Evolutionary conservation across 92 coral and sea anemone species (phyloP), one percentile per base, ranked within the genome.

Genomic region (Montipora capitata): DNA sequence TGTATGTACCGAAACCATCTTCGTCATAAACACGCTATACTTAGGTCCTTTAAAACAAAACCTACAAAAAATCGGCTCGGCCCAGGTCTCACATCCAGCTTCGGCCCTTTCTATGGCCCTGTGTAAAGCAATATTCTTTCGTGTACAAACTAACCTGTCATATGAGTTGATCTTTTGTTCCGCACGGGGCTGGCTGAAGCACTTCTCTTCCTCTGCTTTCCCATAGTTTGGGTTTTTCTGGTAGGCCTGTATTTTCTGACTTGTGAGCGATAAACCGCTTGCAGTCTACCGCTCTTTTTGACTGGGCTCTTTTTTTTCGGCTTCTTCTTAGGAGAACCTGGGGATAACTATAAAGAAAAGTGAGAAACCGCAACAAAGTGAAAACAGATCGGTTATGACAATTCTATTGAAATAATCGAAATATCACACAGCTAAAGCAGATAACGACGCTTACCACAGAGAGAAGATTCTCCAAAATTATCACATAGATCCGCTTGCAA

Each of bases 151-250:
- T 68, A 58, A 93, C 94, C 91, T 57, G 85, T 71, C 18, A 86
- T 75, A 63, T 81, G 80, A 79, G 78, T 90, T 79, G 79, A 90
- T 49, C 94, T 87, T 35, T 92, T 89, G 10, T 87, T 76, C 58
- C 88, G 65, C 18, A 89, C 96, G 12, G 99, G 99, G 41, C 99
- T 97, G 40, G 97, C 97, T 10, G 99, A 97, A 3, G 97, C 94
- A 43, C 99, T 96, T 68, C 99, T 91, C 79, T 94, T 97, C 44
- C 99, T 94, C 17, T 84, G 92, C 74, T 85, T 92, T 7, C 35
- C 79, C 3, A 92, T 61, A 27, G 92, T 76, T 62, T 74, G 65
- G 7, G 89, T 85, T 42, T 86, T 93, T 69, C 87, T 88, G 56
- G 77, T 66, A 16, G 94, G 94, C 45, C 97, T 94, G 65, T 85